Conservation (phyloP, 2,888 invertebrate species). For the Asteroscopus sphinx region DNA sequence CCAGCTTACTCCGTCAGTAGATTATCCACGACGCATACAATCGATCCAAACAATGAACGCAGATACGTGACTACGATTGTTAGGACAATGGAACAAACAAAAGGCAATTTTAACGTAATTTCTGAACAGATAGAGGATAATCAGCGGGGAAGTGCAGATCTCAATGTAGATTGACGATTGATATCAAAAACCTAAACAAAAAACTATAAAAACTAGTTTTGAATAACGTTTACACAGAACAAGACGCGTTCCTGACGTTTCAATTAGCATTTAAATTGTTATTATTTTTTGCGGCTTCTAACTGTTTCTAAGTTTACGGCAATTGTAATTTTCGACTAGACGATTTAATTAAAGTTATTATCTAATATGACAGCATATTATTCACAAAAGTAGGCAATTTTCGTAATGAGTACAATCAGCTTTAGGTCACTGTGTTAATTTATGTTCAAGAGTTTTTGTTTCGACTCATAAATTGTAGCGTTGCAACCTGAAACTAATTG, state of each 20-base stretch:
- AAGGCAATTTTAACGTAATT: conserved; percentile 56
- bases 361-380: conserved; percentile 33
- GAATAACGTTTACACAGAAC: neutral
- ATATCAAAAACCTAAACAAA: neutral
- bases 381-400: conserved; percentile 19
- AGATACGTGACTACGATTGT: conserved; percentile 48
- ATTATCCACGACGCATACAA: conserved; percentile 42
- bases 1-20: conserved; percentile 12
- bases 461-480: conserved; percentile 53
- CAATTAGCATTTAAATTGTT: neutral
- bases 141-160: conserved; percentile 43
- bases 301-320: conserved; percentile 5
- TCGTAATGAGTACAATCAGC: conserved; percentile 32
- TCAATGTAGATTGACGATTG: conserved; percentile 36
- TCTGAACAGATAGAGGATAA: conserved; percentile 38
- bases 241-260: neutral
- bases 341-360: conserved; percentile 32
- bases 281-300: conserved; percentile 2
- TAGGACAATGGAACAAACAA: conserved; percentile 56
- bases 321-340: conserved; percentile 11
- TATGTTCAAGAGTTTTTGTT: conserved; percentile 47
- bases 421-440: conserved; percentile 49
- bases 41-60: conserved; percentile 56
- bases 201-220: conserved; percentile 1
- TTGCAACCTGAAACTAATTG: conserved; percentile 33